Conservation (phyloP, 2,113 vertebrate species). For the Microtus oregoni region DNA sequence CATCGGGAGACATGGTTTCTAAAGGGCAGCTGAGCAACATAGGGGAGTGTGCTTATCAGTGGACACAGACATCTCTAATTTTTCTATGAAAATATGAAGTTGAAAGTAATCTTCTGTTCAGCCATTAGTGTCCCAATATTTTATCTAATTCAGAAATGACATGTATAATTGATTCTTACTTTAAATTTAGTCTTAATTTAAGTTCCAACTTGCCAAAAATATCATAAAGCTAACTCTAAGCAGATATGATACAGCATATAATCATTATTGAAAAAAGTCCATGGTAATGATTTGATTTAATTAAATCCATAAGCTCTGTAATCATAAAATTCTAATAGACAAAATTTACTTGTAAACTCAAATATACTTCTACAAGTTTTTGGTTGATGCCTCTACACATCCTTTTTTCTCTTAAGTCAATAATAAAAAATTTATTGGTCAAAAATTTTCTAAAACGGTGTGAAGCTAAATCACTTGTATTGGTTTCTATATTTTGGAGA, state of each 20-base stretch:
- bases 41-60: neutral
- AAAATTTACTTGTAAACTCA: neutral
- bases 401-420: neutral
- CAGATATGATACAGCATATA: neutral
- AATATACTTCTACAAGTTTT: neutral
- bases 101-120: conserved; percentile 25
- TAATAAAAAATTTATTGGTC: neutral
- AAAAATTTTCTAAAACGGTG: neutral
- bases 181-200: conserved; percentile 18
- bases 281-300: neutral
- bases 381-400: neutral
- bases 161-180: neutral
- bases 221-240: neutral
- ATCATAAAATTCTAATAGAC: neutral
- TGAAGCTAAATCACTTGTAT: neutral
- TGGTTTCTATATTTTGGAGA: conserved; percentile 4
- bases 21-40: neutral
- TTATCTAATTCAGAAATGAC: neutral
- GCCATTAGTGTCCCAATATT: neutral
- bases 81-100: neutral
- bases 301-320: neutral
- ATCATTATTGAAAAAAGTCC: conserved; percentile 10
- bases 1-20: neutral
- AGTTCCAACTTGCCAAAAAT: neutral
- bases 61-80: neutral